Base-by-base conservation (phyloP, 2,113 vertebrate species). In the Tetrao urogallus region DNA sequence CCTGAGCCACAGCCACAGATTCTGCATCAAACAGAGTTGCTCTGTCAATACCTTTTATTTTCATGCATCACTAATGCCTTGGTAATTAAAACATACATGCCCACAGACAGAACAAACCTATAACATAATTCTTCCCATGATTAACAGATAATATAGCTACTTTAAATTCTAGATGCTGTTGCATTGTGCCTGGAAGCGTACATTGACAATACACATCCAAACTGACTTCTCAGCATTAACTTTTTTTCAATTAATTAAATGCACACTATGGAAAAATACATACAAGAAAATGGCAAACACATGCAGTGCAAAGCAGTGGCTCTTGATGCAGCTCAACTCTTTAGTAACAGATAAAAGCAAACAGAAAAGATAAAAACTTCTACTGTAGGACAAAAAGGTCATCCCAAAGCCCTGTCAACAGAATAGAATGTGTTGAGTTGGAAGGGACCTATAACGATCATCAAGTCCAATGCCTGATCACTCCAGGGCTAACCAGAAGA, bases 1-100 rank as follows among this genome's bases (percentile, higher is more conserved):
- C 99, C 99, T 21, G 99, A 99, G 45, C 99, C 99, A 97, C 99
- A 99, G 80, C 99, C 99, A 98, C 99, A 99, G 97, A 99, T 98
- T 67, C 99, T 99, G 95, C 63, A 92, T 79, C 84, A 82, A 84
- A 91, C 21, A 93, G 64, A 89, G n/a, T 77, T 88, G 11, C 21
- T 77, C 86, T 61, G 83, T 95, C 69, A 93, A 27, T 56, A 34
- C 4, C 13, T 77, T 69, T 74, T 32, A 42, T 63, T 89, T 74
- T 42, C 1, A 0, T 28, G 73, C n/a, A 43, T 57, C 81, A 83
- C 12, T 42, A 34, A 71, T 34, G 16, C 16, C 28, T 73, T 80
- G 11, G 34, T 65, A 77, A 86, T 60, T 72, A 57, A 86, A 86
- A 36, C 8, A 79, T 1, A 82, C 3, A 48, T 70, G 66, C 43